A percentile compares a stretch with the other conserved stretches of the same genome.
These are phyloP conservation scores for Dasypus novemcinctus DNA, from an alignment of 2,113 vertebrate species.

Conservation along the genomic window DNA sequence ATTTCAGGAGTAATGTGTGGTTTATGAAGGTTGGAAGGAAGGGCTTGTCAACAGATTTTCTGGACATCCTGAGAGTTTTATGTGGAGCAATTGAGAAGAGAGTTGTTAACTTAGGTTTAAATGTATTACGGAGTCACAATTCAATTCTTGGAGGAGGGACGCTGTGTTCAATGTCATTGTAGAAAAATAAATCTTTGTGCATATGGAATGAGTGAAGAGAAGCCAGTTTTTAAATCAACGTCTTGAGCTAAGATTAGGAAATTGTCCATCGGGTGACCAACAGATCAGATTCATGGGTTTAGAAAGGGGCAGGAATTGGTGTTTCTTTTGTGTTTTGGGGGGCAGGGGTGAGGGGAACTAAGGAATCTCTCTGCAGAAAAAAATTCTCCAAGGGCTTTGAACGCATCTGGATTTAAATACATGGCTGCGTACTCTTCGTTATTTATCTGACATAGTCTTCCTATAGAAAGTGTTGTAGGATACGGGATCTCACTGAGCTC, in stretches of 20 bases:
- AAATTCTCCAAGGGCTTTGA: not conserved
- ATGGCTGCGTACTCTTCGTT: not conserved
- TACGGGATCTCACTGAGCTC: rapidly evolving
- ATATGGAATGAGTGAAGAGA: not conserved
- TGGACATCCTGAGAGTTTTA: not conserved
- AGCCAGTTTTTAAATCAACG: not conserved
- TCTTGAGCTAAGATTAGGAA: not conserved
- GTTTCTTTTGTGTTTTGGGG: not conserved
- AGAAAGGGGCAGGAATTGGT: not conserved
- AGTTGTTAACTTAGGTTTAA: not conserved
- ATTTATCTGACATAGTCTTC: no score
- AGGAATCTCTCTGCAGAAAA: not conserved
- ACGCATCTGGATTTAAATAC: not conserved
- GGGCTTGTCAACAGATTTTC: not conserved
- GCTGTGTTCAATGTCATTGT: not conserved
- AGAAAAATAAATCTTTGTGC: not conserved
- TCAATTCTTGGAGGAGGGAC: not conserved
- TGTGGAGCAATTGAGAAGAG: not conserved
- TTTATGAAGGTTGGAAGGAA: rapidly evolving
- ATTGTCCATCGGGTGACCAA: not conserved
- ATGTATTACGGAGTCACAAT: not conserved
- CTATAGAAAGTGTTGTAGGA: not conserved
- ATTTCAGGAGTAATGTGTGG: not conserved
- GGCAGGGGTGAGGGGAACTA: not conserved
- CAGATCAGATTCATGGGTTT: not conserved